These are phyloP conservation scores for Henricia sp. DNA, from an alignment of 53 echinoderm and acorn worm species.

Conservation along the genomic window DNA sequence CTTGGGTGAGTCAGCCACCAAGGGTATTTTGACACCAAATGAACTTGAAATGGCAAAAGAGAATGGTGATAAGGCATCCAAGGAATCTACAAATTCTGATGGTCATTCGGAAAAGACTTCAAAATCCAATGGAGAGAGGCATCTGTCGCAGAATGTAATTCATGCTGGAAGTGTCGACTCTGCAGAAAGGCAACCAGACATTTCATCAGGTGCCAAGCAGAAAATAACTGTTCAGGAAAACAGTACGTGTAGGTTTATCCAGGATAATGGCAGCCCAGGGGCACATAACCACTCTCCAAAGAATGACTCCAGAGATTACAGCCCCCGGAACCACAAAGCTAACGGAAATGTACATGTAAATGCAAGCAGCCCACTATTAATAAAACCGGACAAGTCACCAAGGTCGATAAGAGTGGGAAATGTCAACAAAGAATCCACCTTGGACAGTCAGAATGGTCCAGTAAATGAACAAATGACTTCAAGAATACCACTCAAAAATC, in stretches of 20 bases:
- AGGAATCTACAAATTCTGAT: not conserved
- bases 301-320: not conserved
- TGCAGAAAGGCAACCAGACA: constrained; percentile 32
- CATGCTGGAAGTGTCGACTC: constrained; percentile 30
- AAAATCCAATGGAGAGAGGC: constrained; percentile 24
- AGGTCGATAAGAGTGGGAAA: constrained; percentile 2
- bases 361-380: not conserved
- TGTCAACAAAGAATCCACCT: constrained; percentile 10
- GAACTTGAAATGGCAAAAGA: constrained; percentile 19
- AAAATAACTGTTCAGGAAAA: constrained; percentile 35
- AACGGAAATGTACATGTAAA: constrained; percentile 33
- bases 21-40: constrained; percentile 56
- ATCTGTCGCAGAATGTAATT: not conserved
- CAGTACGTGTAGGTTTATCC: constrained; percentile 29
- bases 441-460: constrained; percentile 39
- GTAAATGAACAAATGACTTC: not conserved
- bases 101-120: constrained; percentile 1
- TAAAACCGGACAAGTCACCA: not conserved
- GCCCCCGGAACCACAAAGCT: constrained; percentile 9
- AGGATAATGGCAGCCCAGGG: constrained; percentile 25
- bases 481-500: constrained; percentile 17
- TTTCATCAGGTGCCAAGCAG: constrained; percentile 32
- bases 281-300: not conserved
- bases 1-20: constrained; percentile 81
- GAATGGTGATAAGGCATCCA: constrained; percentile 27